These are phyloP conservation scores for Ametastegia equiseti DNA, from an alignment of 2,888 invertebrate genomes.

Conservation along the genomic window DNA sequence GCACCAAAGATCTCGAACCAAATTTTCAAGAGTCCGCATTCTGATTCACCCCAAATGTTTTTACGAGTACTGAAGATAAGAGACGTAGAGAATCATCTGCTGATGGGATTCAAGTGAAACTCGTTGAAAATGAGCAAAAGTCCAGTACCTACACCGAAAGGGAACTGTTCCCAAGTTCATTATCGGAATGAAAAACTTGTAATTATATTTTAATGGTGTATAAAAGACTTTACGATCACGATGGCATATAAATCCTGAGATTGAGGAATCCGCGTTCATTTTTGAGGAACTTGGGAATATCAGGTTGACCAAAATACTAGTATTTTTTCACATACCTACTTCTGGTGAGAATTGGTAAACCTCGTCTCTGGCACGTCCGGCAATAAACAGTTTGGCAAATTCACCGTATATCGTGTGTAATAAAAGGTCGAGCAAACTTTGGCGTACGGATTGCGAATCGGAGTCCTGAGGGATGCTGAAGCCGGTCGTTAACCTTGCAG, in stretches of 20 bases:
- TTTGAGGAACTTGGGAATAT: not conserved
- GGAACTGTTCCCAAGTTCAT: not conserved
- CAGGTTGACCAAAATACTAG: not conserved
- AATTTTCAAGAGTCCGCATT: not conserved
- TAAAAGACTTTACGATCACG: constrained; percentile 11
- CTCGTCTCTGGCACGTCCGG: not conserved
- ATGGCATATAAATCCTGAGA: constrained; percentile 20
- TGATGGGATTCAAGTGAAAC: not conserved
- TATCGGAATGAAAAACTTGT: constrained; percentile 15
- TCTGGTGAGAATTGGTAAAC: not conserved
- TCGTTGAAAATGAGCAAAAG: not conserved
- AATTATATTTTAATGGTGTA: constrained; percentile 14
- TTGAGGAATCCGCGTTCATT: not conserved
- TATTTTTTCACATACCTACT: not conserved
- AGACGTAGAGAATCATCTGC: not conserved
- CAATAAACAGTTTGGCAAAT: not conserved
- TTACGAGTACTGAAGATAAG: too few relatives aligned
- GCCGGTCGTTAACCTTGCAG: not conserved
- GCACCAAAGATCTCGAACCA: not conserved
- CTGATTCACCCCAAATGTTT: not conserved
- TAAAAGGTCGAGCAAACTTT: not conserved
- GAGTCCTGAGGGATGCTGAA: not conserved
- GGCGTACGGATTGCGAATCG: not conserved
- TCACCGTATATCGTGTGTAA: not conserved
- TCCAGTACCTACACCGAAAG: not conserved